Evolutionary conservation across 2,113 vertebrate genomes (phyloP), one percentile per base, ranked within the genome.

Genomic region (Hystrix cristata): DNA sequence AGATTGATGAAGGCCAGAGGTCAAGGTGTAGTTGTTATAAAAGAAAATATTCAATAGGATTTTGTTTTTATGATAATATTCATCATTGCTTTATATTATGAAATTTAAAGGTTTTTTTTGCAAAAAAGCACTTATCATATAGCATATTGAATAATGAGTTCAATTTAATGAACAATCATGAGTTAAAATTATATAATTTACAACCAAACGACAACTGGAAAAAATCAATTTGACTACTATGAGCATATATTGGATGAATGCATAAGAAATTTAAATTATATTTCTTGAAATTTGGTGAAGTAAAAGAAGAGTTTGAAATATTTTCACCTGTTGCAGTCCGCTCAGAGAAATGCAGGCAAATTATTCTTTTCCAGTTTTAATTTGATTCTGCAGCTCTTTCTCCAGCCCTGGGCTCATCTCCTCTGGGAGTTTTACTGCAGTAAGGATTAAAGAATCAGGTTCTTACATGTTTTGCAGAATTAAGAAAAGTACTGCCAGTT

Each of bases 391-490:
- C 62, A 38, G 57, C 53, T 87, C 76, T 92, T 85, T 51, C 72
- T 85, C 38, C 55, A 94, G 72, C 38, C 87, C 19, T 29, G 25
- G 51, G 76, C 43, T 88, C 81, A 31, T 87, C 80, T 97, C 95
- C 94, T 89, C 51, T 93, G 92, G 72, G 97, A 96, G 87, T 91
- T 79, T 97, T 87, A 87, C 67, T 86, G 86, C 85, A 96, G 82
- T 94, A 89, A 97, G 62, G 90, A 97, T 97, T 97, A 97, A 94
- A 98, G 95, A 97, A 98, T 92, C 95, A 89, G 90, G 60, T 96
- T 97, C 69, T 96, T 97, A 94, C 88, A 95, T 96, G 96, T 96
- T 97, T 97, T 91, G 91, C 59, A 67, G 96, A 91, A 96, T 96
- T 95, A 96, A 95, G 94, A 90, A 96, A 97, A 95, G 57, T 79